Evolutionary conservation across 2,888 invertebrate species (phyloP).

Genomic region (Eumacrocentrus americanus): DNA sequence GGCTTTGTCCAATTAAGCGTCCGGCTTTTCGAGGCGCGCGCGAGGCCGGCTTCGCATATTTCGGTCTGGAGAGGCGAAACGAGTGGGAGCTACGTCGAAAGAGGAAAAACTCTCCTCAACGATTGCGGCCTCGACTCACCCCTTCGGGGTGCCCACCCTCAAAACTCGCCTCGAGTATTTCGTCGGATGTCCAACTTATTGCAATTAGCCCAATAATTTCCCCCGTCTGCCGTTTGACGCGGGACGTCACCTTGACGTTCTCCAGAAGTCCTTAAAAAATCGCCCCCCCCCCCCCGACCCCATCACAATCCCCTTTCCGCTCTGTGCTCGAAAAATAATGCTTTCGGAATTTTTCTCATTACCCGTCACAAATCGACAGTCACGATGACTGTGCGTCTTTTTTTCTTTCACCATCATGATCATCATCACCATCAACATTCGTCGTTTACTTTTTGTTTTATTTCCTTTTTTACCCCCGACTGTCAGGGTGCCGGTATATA

Average conservation of each 20-base stretch:
- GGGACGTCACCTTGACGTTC: constrained; percentile 41
- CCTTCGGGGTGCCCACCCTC: constrained; percentile 21
- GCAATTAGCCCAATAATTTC: constrained; percentile 61
- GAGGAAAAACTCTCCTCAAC: constrained; percentile 47
- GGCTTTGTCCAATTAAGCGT: constrained; percentile 62
- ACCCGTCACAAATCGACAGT: constrained; percentile 16
- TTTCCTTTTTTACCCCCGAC: not conserved
- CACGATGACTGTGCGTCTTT: constrained; percentile 8
- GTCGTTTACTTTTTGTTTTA: not conserved
- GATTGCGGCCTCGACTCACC: constrained; percentile 39
- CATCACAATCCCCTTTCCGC: too few relatives aligned
- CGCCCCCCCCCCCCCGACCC: not conserved
- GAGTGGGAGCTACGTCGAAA: constrained; percentile 40
- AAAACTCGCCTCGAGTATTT: constrained; percentile 44
- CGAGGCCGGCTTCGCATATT: constrained; percentile 54
- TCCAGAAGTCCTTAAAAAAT: constrained; percentile 14
- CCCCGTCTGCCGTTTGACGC: constrained; percentile 48
- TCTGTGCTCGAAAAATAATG: not conserved
- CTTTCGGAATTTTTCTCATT: constrained; percentile 22
- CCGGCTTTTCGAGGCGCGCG: constrained; percentile 54
- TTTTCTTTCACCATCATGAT: not conserved
- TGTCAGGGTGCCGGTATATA: not conserved
- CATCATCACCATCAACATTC: not conserved
- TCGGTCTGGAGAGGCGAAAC: constrained; percentile 52
- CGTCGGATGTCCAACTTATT: constrained; percentile 54